Conservation (phyloP, 2,113 vertebrate genomes). For the Trematocara macrostoma region DNA sequence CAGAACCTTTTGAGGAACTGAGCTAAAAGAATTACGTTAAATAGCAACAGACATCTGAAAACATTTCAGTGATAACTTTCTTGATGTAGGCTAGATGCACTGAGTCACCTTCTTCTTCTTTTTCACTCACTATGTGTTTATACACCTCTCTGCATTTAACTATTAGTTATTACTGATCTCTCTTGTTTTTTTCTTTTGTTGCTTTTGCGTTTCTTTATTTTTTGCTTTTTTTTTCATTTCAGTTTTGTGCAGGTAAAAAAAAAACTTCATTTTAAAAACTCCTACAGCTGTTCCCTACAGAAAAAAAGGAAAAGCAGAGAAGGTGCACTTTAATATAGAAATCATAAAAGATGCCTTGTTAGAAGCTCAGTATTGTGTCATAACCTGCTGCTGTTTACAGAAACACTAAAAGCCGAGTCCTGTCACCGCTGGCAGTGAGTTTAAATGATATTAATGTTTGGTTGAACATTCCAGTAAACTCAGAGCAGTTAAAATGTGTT, state of each 20-base stretch:
- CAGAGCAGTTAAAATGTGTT: background rate
- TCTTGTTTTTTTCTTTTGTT: background rate
- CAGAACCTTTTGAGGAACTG: background rate
- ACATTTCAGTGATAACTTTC: background rate
- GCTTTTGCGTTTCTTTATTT: background rate
- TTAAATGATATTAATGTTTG: background rate
- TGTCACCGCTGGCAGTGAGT: background rate
- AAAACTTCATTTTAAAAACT: background rate
- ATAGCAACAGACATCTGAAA: background rate
- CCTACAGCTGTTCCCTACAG: background rate
- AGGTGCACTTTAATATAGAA: background rate
- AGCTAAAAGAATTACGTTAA: background rate
- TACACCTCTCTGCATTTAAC: background rate
- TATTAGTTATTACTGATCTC: background rate
- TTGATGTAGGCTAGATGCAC: background rate
- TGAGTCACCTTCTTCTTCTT: background rate
- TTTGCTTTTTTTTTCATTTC: background rate
- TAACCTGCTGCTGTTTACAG: background rate
- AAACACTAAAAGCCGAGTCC: background rate
- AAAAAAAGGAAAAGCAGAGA: background rate
- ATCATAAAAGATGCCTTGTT: background rate
- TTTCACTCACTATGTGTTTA: background rate
- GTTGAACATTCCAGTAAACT: constrained; percentile 12
- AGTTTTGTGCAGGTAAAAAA: background rate
- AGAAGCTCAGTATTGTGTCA: background rate